Evolutionary conservation across 2,888 invertebrate species (phyloP).

Genomic region (Hypolimnas misippus): DNA sequence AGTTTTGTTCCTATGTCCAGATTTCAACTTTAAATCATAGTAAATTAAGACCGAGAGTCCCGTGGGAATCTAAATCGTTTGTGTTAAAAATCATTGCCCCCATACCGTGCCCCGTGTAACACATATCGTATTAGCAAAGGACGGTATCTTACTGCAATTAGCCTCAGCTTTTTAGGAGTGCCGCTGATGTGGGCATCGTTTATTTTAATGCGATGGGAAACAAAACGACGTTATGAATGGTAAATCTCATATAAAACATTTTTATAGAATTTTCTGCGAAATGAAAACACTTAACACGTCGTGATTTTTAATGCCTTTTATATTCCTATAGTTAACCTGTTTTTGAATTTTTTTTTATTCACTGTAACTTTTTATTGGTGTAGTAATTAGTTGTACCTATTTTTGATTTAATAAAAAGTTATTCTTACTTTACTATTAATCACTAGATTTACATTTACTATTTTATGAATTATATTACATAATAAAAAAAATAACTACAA

Average conservation of each 20-base stretch:
- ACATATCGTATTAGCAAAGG: conserved; percentile 83
- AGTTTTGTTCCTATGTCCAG: conserved; percentile 53
- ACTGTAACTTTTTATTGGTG: conserved; percentile 19
- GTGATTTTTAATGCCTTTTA: conserved; percentile 31
- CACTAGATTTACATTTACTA: too few relatives aligned
- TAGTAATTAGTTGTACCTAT: conserved; percentile 13
- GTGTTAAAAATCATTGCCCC: conserved; percentile 52
- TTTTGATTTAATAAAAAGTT: background rate
- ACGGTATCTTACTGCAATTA: conserved; percentile 82
- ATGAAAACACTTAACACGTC: conserved; percentile 33
- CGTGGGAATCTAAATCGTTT: conserved; percentile 48
- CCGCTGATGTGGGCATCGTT: conserved; percentile 50
- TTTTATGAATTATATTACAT: too few relatives aligned
- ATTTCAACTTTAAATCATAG: conserved; percentile 55
- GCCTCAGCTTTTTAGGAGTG: conserved; percentile 77
- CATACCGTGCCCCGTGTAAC: conserved; percentile 73
- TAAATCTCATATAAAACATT: conserved; percentile 38
- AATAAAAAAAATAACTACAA: too few relatives aligned
- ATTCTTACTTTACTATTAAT: too few relatives aligned
- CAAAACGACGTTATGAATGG: conserved; percentile 41
- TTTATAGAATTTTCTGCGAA: conserved; percentile 35
- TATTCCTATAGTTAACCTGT: conserved; percentile 22
- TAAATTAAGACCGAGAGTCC: conserved; percentile 47
- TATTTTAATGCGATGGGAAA: conserved; percentile 42
- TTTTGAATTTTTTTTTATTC: conserved; percentile 29